Percentiles rank a stretch among this genome's conserved stretches.
Evolutionary conservation across 2,797 vertebrate genomes (phyloP).

Genomic region (Scolopax bukidnonensis): DNA sequence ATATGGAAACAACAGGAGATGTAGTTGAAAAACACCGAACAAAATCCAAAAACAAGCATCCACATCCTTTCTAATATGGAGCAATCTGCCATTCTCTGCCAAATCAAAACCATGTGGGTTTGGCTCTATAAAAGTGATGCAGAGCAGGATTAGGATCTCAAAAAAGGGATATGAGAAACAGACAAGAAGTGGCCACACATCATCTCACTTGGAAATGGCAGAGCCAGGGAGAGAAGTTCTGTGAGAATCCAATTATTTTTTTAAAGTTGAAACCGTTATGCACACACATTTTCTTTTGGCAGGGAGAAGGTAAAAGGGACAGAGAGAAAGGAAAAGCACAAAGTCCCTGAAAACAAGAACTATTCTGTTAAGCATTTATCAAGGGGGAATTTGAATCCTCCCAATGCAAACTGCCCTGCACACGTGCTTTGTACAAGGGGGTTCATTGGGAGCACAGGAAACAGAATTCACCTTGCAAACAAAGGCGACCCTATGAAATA

Average conservation of each 20-base stretch:
- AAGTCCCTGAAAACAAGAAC: neutral
- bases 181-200: constrained; percentile 8
- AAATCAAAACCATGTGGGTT: constrained; percentile 27
- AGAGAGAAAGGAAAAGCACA: neutral
- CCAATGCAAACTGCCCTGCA: neutral
- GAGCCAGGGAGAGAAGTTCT: neutral
- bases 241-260: neutral
- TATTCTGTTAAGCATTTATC: neutral
- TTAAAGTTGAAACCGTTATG: neutral
- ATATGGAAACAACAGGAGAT: neutral
- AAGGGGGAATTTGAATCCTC: neutral
- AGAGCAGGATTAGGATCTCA: neutral
- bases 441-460: neutral
- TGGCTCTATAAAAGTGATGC: constrained; percentile 20
- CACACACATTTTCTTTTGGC: neutral
- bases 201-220: neutral
- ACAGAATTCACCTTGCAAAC: neutral
- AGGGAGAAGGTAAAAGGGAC: neutral
- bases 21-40: neutral
- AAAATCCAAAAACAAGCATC: neutral
- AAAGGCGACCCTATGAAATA: neutral
- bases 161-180: constrained; percentile 25
- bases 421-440: neutral
- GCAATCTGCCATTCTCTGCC: constrained; percentile 2
- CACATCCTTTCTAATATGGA: neutral